Evolutionary conservation across 2,113 vertebrate genomes (phyloP).

Genomic region (Zapornia atra): DNA sequence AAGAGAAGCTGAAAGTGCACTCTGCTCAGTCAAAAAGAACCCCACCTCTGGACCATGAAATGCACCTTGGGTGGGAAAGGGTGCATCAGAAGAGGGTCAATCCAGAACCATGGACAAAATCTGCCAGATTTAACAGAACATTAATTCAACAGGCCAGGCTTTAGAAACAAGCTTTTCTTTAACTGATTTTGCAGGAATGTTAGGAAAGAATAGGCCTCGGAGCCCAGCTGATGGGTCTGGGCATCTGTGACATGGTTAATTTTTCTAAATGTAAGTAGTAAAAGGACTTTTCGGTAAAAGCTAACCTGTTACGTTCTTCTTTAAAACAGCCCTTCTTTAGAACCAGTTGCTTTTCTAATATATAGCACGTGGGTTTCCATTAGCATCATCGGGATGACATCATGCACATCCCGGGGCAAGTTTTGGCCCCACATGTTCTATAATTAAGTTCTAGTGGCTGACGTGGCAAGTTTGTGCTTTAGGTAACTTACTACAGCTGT

Average conservation of each 20-base stretch:
- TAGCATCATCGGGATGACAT: background rate
- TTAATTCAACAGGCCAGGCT: slow-evolving; percentile 37
- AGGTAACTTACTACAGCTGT: slow-evolving; percentile 10
- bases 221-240: background rate
- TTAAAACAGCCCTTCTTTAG: background rate
- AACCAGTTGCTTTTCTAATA: background rate
- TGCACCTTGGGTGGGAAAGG: background rate
- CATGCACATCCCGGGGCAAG: background rate
- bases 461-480: background rate
- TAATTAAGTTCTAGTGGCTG: slow-evolving; percentile 16
- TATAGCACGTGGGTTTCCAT: background rate
- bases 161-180: slow-evolving; percentile 29
- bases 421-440: slow-evolving; percentile 21
- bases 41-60: slow-evolving; percentile 16
- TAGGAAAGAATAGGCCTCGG: background rate
- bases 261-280: background rate
- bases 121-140: slow-evolving; percentile 52
- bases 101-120: slow-evolving; percentile 21
- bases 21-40: background rate
- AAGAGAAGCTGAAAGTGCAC: slow-evolving; percentile 29
- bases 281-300: background rate
- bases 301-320: background rate
- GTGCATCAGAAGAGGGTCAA: background rate
- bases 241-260: background rate
- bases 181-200: background rate